Evolutionary conservation across 2,888 invertebrate species (phyloP).

Genomic region (Sipunculus nudus): DNA sequence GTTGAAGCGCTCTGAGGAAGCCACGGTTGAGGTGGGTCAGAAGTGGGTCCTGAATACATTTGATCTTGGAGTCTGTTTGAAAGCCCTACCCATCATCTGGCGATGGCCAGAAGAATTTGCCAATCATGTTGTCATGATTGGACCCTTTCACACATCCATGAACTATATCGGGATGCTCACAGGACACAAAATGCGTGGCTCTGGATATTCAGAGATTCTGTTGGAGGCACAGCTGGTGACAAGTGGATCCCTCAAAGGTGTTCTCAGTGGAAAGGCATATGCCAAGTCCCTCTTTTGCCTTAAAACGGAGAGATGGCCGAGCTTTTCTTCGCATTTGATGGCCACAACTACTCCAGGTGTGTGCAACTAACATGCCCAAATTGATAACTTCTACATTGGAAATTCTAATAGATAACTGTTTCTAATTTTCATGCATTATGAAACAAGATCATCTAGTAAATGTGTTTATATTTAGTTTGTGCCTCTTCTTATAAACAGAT

Average conservation of each 20-base stretch:
- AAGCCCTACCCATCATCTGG: constrained; percentile 24
- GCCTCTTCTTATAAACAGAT: too few species aligned
- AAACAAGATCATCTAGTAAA: too few species aligned
- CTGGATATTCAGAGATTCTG: constrained; percentile 18
- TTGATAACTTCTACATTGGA: too few species aligned
- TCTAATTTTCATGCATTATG: too few species aligned
- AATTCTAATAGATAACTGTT: too few species aligned
- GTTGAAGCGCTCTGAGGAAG: constrained; percentile 20
- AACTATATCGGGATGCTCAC: constrained; percentile 25
- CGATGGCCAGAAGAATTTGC: constrained; percentile 5
- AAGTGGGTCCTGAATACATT: constrained; percentile 16
- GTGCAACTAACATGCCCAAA: too few species aligned
- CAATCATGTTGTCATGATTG: constrained; percentile 10
- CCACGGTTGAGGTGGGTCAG: constrained; percentile 18
- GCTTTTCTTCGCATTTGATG: too few species aligned
- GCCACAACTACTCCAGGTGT: too few species aligned
- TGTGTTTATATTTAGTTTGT: too few species aligned
- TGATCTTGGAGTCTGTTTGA: constrained; percentile 20
- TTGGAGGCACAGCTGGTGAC: constrained; percentile 25
- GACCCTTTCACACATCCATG: constrained; percentile 22
- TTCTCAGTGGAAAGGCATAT: constrained; percentile 23
- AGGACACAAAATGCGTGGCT: constrained; percentile 14
- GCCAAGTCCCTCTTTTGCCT: constrained; percentile 16
- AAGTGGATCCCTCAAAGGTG: constrained; percentile 25
- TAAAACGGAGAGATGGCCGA: constrained; percentile 16